Evolutionary conservation across 2,113 vertebrate species (phyloP).

Genomic region (Burhinus bistriatus): DNA sequence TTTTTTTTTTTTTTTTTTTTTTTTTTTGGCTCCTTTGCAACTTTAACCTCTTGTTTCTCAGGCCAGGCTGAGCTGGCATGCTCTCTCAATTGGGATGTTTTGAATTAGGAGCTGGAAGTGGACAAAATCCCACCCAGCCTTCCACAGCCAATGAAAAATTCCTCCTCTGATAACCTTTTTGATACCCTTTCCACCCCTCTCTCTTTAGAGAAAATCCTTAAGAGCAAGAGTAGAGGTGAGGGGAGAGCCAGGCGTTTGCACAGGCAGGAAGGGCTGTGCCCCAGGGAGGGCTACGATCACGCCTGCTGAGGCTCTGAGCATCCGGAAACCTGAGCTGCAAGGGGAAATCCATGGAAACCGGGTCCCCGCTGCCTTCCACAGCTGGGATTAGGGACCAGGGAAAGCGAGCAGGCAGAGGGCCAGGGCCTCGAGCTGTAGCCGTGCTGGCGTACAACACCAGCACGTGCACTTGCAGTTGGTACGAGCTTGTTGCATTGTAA

Average conservation of each 20-base stretch:
- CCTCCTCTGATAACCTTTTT: background rate
- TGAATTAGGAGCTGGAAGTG: background rate
- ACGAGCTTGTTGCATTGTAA: slow-evolving; percentile 47
- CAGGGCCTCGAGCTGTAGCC: background rate
- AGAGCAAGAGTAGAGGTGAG: background rate
- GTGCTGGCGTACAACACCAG: background rate
- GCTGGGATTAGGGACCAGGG: background rate
- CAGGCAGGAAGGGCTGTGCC: slow-evolving; percentile 3
- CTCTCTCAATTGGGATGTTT: background rate
- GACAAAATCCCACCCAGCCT: background rate
- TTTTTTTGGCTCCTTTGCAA: background rate
- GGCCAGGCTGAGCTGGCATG: background rate
- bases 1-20: background rate
- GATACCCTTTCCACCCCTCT: background rate
- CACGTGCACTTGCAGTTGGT: slow-evolving; percentile 14
- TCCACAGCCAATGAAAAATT: background rate
- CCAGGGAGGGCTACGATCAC: background rate
- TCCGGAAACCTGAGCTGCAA: slow-evolving; percentile 34
- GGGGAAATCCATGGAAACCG: slow-evolving; percentile 45
- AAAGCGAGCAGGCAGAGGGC: background rate
- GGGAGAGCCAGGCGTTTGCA: background rate
- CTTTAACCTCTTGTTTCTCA: slow-evolving; percentile 34
- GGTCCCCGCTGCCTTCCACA: background rate
- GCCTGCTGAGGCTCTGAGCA: background rate
- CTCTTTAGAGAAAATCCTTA: background rate